Conservation (phyloP, 2,888 invertebrate species). For the Cheilosia variabilis region DNA sequence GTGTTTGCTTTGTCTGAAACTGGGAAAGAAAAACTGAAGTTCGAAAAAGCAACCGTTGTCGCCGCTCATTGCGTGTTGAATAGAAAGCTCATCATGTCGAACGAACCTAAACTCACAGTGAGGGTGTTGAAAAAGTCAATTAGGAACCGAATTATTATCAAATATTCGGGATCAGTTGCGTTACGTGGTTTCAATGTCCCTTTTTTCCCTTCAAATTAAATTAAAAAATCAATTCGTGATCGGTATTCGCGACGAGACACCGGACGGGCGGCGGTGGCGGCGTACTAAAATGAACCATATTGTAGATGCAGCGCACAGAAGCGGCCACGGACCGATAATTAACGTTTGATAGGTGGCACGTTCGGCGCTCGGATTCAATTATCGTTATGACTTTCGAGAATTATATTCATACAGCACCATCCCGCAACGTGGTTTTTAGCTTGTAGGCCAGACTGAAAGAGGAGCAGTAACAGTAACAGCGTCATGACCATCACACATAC, state of each 20-base stretch:
- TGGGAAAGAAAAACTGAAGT: not conserved
- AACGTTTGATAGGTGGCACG: slow-evolving; percentile 57
- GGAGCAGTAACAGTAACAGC: not conserved
- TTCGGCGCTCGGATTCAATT: slow-evolving; percentile 58
- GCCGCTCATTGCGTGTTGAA: slow-evolving; percentile 13
- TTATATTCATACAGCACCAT: not conserved
- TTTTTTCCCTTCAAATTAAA: slow-evolving; percentile 25
- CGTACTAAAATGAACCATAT: slow-evolving; percentile 2
- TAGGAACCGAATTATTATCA: slow-evolving; percentile 35
- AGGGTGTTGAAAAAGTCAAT: slow-evolving; percentile 35
- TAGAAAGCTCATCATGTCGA: slow-evolving; percentile 50
- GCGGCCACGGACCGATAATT: slow-evolving; percentile 51
- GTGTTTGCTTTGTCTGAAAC: not conserved
- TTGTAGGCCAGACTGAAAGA: not conserved
- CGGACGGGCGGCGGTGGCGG: not conserved
- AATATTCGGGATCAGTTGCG: not conserved
- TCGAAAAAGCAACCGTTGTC: not conserved
- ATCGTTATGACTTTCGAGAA: slow-evolving; percentile 60
- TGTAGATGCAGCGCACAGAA: slow-evolving; percentile 46
- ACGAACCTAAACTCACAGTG: not conserved
- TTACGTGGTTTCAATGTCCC: not conserved
- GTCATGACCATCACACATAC: not conserved
- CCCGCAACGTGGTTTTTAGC: not conserved
- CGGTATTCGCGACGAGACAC: slow-evolving; percentile 31
- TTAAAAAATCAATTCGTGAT: slow-evolving; percentile 48